phyloP scores from a whole-genome alignment of 2,888 invertebrate genomes.

The Cremastobaeus sp. region DNA sequence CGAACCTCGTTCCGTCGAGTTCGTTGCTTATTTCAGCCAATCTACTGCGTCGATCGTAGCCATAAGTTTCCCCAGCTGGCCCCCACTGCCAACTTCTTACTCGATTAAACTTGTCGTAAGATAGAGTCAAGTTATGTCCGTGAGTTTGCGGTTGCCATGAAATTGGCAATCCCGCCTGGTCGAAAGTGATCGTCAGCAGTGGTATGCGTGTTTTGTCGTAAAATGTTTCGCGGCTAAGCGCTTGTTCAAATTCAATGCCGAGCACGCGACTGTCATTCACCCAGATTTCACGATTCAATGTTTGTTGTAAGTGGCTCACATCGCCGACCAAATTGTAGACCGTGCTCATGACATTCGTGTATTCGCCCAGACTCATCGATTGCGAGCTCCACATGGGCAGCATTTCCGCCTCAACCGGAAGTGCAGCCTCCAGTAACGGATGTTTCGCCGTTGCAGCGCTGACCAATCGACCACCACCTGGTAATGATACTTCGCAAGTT shows the following conservation, averaged over 20 bases:
- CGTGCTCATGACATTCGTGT: conserved; percentile 89
- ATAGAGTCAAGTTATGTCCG: conserved; percentile 89
- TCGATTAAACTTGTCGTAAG: conserved; percentile 92
- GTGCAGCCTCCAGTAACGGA: conserved; percentile 88
- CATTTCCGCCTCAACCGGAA: conserved; percentile 94
- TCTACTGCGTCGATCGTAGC: conserved; percentile 92
- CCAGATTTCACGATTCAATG: conserved; percentile 89
- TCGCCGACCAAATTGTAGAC: conserved; percentile 90
- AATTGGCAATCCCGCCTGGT: conserved; percentile 92
- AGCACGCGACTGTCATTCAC: conserved; percentile 94
- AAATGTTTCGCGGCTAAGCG: conserved; percentile 92
- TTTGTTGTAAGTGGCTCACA: conserved; percentile 90
- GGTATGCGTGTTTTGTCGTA: conserved; percentile 91
- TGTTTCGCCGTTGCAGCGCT: conserved; percentile 89
- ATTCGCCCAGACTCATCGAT: conserved; percentile 87
- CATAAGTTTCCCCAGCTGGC: conserved; percentile 88
- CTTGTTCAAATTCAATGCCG: conserved; percentile 95
- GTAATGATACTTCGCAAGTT: conserved; percentile 86
- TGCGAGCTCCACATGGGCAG: conserved; percentile 93
- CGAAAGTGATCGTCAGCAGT: conserved; percentile 91
- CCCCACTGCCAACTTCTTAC: conserved; percentile 96
- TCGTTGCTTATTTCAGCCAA: conserved; percentile 92
- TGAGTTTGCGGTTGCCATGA: conserved; percentile 89
- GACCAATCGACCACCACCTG: conserved; percentile 86
- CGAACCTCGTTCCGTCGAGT: conserved; percentile 86